A percentile compares a stretch with the other conserved stretches of the same genome.
Conservation (phyloP, 1,140 invertebrate genomes). For the Tenebrio molitor region DNA sequence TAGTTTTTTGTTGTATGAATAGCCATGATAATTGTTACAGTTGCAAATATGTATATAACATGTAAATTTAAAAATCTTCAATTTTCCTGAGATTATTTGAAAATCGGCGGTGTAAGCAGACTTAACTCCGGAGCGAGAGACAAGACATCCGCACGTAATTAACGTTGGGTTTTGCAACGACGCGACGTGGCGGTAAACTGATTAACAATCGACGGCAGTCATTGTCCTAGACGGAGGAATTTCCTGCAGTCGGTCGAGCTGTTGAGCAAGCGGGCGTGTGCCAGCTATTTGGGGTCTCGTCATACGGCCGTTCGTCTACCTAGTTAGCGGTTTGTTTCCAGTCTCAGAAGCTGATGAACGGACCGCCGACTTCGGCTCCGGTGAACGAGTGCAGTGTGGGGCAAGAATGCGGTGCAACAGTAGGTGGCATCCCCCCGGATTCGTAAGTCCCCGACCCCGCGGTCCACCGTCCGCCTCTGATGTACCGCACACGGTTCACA, state of each 20-base stretch:
- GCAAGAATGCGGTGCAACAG: constrained; percentile 44
- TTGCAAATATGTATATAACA: too few species aligned
- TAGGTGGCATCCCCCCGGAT: constrained; percentile 55
- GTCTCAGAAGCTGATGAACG: constrained; percentile 25
- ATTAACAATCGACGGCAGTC: constrained; percentile 29
- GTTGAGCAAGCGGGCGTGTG: constrained; percentile 22
- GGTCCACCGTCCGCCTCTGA: constrained; percentile 52
- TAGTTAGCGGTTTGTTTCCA: constrained; percentile 31
- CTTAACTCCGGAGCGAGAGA: too few species aligned
- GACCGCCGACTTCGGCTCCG: constrained; percentile 3
- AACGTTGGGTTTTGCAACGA: constrained; percentile 5
- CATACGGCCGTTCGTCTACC: constrained; percentile 28
- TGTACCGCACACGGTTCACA: constrained; percentile 54
- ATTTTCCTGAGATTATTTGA: too few species aligned
- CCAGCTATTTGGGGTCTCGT: constrained; percentile 34
- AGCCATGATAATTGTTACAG: too few species aligned
- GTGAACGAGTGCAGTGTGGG: not conserved
- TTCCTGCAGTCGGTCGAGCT: constrained; percentile 27
- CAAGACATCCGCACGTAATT: not conserved
- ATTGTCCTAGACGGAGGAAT: constrained; percentile 37
- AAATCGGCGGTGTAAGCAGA: too few species aligned
- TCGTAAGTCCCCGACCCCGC: constrained; percentile 40
- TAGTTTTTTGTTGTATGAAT: too few species aligned
- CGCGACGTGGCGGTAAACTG: not conserved
- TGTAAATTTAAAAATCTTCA: too few species aligned